Evolutionary conservation across 35 echinoderm and acorn worm species (phyloP).

Genomic region (Lytechinus pictus): DNA sequence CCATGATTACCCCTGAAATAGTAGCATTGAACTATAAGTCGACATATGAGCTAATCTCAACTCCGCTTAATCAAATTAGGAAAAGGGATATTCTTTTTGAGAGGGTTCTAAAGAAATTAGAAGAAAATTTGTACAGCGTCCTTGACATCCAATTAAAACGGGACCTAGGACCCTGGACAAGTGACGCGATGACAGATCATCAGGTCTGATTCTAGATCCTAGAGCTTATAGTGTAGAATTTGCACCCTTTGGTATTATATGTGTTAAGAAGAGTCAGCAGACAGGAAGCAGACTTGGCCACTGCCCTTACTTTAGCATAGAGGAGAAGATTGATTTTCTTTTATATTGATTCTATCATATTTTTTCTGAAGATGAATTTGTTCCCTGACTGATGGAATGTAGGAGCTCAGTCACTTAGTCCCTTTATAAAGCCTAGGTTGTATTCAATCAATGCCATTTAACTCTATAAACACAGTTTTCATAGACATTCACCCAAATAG

Average conservation of each 20-base stretch:
- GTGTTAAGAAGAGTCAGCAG: not conserved
- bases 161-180: not conserved
- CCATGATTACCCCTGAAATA: not conserved
- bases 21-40: not conserved
- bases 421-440: not conserved
- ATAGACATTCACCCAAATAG: too few relatives aligned
- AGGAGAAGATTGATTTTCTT: not conserved
- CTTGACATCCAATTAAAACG: not conserved
- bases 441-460: too few relatives aligned
- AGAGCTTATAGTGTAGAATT: not conserved
- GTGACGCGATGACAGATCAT: not conserved
- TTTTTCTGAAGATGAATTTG: not conserved
- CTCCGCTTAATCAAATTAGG: not conserved
- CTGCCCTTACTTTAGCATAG: not conserved
- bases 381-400: not conserved
- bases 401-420: not conserved
- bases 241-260: not conserved
- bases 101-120: not conserved
- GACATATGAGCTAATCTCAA: not conserved
- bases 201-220: not conserved
- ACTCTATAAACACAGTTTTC: too few relatives aligned
- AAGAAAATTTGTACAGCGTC: not conserved
- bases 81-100: not conserved
- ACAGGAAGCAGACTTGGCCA: slow-evolving; percentile 16
- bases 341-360: not conserved